Conservation (phyloP, 2,888 invertebrate species). For the Himalopsyche japonica region DNA sequence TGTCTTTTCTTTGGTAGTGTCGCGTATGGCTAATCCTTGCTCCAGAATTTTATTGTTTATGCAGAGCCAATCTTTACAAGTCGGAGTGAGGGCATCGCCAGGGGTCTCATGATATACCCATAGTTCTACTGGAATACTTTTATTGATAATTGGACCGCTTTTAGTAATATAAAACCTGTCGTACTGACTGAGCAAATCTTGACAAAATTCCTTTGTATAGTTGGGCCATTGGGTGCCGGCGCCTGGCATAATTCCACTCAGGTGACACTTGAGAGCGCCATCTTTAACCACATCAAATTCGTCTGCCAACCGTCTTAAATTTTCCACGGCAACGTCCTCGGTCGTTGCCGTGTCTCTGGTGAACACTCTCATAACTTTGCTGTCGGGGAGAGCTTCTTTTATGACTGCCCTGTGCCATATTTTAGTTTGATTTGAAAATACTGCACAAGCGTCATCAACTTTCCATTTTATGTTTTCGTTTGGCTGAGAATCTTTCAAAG, state of each 20-base stretch:
- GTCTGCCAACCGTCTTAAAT: constrained; percentile 58
- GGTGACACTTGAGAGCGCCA: constrained; percentile 67
- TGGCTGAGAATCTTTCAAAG: constrained; percentile 49
- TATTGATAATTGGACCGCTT: constrained; percentile 54
- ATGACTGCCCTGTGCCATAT: constrained; percentile 68
- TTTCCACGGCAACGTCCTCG: constrained; percentile 52
- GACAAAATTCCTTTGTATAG: constrained; percentile 64
- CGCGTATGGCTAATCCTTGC: constrained; percentile 64
- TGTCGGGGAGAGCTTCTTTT: constrained; percentile 49
- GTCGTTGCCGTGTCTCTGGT: constrained; percentile 68
- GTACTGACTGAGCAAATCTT: constrained; percentile 58
- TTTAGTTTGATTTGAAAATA: constrained; percentile 53
- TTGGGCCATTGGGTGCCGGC: constrained; percentile 68
- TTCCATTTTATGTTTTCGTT: constrained; percentile 52
- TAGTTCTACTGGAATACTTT: constrained; percentile 65
- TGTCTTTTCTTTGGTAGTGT: constrained; percentile 32
- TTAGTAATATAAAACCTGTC: constrained; percentile 60
- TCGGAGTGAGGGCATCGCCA: constrained; percentile 69
- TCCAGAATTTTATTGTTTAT: constrained; percentile 69
- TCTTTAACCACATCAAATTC: constrained; percentile 59
- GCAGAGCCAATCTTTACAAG: constrained; percentile 64
- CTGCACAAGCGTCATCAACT: constrained; percentile 57
- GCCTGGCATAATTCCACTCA: constrained; percentile 71
- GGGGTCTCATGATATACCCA: constrained; percentile 65
- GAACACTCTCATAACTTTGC: constrained; percentile 57